Percentiles rank a stretch among this genome's conserved stretches.
These are phyloP conservation scores for Timandra comae DNA, from an alignment of 2,888 invertebrate genomes.

Conservation along the genomic window DNA sequence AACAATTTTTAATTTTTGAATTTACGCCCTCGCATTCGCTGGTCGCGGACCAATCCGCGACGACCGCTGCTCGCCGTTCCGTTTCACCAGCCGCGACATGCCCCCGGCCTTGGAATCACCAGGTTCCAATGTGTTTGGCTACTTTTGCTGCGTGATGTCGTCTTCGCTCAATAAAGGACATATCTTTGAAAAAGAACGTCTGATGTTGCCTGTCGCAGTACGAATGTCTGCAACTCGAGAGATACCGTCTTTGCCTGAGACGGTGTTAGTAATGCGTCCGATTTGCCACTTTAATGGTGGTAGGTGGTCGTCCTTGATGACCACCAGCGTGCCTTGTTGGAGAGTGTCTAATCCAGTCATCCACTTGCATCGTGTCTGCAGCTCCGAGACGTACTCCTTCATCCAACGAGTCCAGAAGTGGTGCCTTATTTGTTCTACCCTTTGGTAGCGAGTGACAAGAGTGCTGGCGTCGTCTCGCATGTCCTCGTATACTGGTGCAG, in stretches of 20 bases:
- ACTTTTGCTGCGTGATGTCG: background rate
- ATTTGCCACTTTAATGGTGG: slow-evolving; percentile 20
- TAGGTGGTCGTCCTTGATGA: slow-evolving; percentile 18
- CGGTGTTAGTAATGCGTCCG: slow-evolving; percentile 12
- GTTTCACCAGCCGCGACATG: too few species aligned
- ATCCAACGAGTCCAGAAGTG: slow-evolving; percentile 14
- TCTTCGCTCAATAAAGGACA: slow-evolving; percentile 8
- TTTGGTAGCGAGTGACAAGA: slow-evolving; percentile 5
- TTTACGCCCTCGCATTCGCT: too few species aligned
- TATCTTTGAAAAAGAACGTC: slow-evolving; percentile 10
- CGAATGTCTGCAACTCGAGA: slow-evolving; percentile 20
- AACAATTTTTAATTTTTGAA: too few species aligned
- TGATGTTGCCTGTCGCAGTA: slow-evolving; percentile 10
- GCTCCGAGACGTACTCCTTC: slow-evolving; percentile 21
- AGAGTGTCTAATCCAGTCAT: slow-evolving; percentile 1
- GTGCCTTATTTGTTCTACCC: slow-evolving; percentile 13
- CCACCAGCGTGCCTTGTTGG: slow-evolving; percentile 8
- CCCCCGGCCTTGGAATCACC: too few species aligned
- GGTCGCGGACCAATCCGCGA: too few species aligned
- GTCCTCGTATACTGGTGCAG: slow-evolving; percentile 5
- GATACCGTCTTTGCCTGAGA: slow-evolving; percentile 18
- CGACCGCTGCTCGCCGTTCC: too few species aligned
- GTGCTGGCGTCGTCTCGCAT: background rate
- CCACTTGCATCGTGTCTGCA: slow-evolving; percentile 23
- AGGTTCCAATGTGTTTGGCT: slow-evolving; percentile 1